Conservation (phyloP, 2,797 vertebrate genomes). For the Hippopotamyrus pictus region DNA sequence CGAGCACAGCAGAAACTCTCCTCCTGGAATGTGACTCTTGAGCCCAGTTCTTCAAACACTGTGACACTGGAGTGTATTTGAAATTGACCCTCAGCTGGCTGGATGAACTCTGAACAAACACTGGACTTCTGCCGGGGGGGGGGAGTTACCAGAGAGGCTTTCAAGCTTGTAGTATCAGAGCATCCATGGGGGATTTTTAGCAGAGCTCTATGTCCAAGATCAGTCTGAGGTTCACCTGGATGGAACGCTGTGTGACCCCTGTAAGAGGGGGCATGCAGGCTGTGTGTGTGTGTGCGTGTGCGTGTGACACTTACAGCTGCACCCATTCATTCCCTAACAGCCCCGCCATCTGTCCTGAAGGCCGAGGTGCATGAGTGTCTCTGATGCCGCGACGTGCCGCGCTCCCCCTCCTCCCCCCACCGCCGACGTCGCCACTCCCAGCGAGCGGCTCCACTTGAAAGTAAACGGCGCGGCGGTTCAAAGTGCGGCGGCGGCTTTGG, state of each 20-base stretch:
- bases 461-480: slow-evolving; percentile 31
- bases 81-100: not conserved
- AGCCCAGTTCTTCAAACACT: not conserved
- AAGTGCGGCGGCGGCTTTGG: not conserved
- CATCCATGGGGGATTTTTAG: not conserved
- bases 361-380: slow-evolving; percentile 40
- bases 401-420: slow-evolving; percentile 21
- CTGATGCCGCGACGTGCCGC: slow-evolving; percentile 31
- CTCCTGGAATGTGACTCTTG: not conserved
- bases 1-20: not conserved
- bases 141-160: not conserved
- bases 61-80: not conserved
- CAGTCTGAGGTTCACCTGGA: not conserved
- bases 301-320: slow-evolving; percentile 29
- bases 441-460: slow-evolving; percentile 22
- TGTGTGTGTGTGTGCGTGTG: not conserved
- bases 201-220: not conserved
- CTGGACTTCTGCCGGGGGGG: not conserved
- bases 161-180: not conserved
- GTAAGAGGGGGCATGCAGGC: not conserved
- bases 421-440: slow-evolving; percentile 16
- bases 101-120: not conserved
- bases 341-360: slow-evolving; percentile 62
- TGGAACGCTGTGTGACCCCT: not conserved
- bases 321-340: slow-evolving; percentile 55